These are phyloP conservation scores for Thecocarcelia acutangulata DNA, from an alignment of 2,888 invertebrate species.

Conservation along the genomic window DNA sequence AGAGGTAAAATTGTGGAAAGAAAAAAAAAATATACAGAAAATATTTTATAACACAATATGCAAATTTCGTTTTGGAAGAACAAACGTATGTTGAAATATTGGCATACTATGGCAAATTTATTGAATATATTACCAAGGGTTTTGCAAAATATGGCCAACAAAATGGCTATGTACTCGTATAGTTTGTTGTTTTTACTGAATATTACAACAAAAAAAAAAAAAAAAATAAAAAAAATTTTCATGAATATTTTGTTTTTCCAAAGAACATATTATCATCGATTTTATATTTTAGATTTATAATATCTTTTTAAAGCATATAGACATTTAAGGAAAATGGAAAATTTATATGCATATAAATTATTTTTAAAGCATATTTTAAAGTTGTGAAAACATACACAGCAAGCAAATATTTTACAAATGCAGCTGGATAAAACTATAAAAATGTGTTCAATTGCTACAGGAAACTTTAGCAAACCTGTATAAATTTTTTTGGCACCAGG, in stretches of 20 bases:
- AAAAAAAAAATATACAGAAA: constrained; percentile 48
- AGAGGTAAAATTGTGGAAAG: constrained; percentile 7
- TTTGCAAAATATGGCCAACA: constrained; percentile 62
- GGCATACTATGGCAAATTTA: constrained; percentile 65
- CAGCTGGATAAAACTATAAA: not conserved
- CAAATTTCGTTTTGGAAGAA: constrained; percentile 50
- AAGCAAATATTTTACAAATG: constrained; percentile 3
- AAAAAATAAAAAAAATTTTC: not conserved
- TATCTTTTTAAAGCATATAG: constrained; percentile 25
- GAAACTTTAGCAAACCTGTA: no score
- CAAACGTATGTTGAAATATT: constrained; percentile 67
- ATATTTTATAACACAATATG: constrained; percentile 66
- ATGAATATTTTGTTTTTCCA: not conserved
- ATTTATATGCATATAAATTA: constrained; percentile 64
- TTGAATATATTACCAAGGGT: constrained; percentile 63
- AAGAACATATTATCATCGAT: constrained; percentile 45
- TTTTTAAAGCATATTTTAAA: constrained; percentile 5
- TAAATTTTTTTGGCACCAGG: no score
- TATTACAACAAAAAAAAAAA: not conserved
- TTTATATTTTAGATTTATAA: constrained; percentile 53
- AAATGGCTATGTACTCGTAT: constrained; percentile 33
- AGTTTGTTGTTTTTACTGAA: constrained; percentile 38
- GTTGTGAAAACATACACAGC: no score
- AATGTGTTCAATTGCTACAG: no score
- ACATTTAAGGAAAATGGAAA: constrained; percentile 39